Conservation (phyloP, 2,888 invertebrate species). For the Frankliniella fusca region DNA sequence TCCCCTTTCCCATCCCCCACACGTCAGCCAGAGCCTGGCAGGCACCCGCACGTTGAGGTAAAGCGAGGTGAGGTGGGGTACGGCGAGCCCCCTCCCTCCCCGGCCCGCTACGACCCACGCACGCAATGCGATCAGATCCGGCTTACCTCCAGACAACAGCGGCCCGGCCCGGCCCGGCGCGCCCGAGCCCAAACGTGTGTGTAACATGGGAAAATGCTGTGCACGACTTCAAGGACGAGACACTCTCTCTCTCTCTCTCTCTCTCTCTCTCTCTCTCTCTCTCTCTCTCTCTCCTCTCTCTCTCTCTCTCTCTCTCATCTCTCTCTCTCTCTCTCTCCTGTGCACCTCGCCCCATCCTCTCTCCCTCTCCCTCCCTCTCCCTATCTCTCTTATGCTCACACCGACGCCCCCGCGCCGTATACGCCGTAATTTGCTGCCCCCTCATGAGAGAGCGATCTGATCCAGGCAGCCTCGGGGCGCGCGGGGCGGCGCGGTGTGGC, state of each 20-base stretch:
- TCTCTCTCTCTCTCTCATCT: not conserved
- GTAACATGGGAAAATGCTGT: conserved; percentile 1
- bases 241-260: not conserved
- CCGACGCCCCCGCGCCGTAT: not conserved
- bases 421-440: too few species aligned
- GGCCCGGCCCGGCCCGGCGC: not conserved
- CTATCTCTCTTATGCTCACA: not conserved
- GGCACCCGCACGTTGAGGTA: too few species aligned
- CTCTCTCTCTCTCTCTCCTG: not conserved
- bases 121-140: not conserved
- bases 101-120: not conserved
- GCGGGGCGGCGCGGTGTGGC: too few species aligned
- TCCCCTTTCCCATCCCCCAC: too few species aligned
- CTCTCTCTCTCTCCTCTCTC: not conserved
- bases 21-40: too few species aligned
- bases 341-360: not conserved
- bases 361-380: not conserved
- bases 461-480: too few species aligned
- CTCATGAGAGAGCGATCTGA: too few species aligned
- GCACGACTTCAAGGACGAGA: not conserved
- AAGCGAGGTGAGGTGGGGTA: too few species aligned
- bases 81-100: too few species aligned
- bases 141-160: not conserved
- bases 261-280: not conserved
- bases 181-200: not conserved